Conservation (phyloP, 2,797 vertebrate genomes). For the Notamacropus eugenii region DNA sequence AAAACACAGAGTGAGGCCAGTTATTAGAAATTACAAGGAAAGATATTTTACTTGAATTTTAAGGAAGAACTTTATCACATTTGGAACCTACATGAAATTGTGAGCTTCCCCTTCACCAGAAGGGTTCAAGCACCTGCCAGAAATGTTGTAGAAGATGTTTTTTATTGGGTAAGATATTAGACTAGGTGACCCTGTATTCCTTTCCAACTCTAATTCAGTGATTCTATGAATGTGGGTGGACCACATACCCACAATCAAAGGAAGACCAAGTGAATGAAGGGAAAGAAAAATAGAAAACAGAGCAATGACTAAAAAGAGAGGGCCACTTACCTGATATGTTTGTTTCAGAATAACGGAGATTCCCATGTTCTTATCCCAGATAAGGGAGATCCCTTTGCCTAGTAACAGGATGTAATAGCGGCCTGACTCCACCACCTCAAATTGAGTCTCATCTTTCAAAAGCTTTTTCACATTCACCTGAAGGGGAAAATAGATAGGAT, state of each 20-base stretch:
- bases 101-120: neutral
- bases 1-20: neutral
- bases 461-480: slow-evolving; percentile 92
- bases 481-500: slow-evolving; percentile 10
- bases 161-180: neutral
- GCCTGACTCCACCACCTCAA: slow-evolving; percentile 94
- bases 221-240: neutral
- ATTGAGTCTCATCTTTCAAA: slow-evolving; percentile 85
- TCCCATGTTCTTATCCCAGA: slow-evolving; percentile 92
- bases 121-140: too few species aligned
- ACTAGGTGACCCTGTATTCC: neutral
- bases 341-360: slow-evolving; percentile 91
- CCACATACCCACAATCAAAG: neutral
- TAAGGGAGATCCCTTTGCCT: slow-evolving; percentile 90
- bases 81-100: neutral
- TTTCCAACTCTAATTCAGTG: rapidly evolving
- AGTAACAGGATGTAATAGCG: slow-evolving; percentile 91
- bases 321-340: slow-evolving; percentile 86
- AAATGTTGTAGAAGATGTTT: too few species aligned
- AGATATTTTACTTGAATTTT: neutral
- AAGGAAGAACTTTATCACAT: slow-evolving; percentile 8
- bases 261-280: neutral
- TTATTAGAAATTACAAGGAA: neutral
- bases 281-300: neutral
- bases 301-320: neutral